phyloP scores from a whole-genome alignment of 1,140 invertebrate genomes.

The Drosophila mayri region DNA sequence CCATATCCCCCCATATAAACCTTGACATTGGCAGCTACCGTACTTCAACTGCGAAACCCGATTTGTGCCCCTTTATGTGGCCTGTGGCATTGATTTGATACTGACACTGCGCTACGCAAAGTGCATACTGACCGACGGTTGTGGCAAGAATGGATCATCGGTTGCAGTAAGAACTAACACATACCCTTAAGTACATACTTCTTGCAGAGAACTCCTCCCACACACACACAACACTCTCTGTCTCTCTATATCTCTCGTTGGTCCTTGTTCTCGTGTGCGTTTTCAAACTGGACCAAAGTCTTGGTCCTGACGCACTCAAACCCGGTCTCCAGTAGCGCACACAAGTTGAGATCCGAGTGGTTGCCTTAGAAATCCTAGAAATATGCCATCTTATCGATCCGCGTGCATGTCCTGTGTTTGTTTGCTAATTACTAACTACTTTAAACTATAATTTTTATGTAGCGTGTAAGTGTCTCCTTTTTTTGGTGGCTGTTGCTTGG shows the following conservation, averaged over 20 bases:
- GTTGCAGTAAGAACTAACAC: slow-evolving; percentile 90
- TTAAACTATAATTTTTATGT: slow-evolving; percentile 16
- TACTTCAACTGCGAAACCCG: slow-evolving; percentile 71
- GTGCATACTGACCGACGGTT: slow-evolving; percentile 95
- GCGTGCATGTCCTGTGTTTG: slow-evolving; percentile 29
- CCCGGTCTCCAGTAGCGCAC: slow-evolving; percentile 7
- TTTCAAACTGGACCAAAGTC: not conserved
- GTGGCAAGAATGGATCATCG: slow-evolving; percentile 97
- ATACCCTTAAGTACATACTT: slow-evolving; percentile 14
- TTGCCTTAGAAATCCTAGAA: slow-evolving; percentile 14
- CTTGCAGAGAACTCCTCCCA: slow-evolving; percentile 4
- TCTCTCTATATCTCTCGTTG: slow-evolving; percentile 2
- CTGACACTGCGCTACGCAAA: slow-evolving; percentile 80
- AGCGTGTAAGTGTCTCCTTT: slow-evolving; percentile 25
- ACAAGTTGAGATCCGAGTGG: slow-evolving; percentile 12
- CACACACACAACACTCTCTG: not conserved
- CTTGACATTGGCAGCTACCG: slow-evolving; percentile 62
- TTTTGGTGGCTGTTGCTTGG: slow-evolving; percentile 28
- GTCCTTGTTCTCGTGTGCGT: slow-evolving; percentile 42
- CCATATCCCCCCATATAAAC: slow-evolving; percentile 8
- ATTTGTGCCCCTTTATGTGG: slow-evolving; percentile 75
- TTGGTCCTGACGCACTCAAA: slow-evolving; percentile 20
- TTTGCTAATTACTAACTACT: slow-evolving; percentile 1
- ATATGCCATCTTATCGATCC: slow-evolving; percentile 12
- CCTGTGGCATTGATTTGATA: slow-evolving; percentile 74